A percentile compares a stretch with the other conserved stretches of the same genome.
Conservation (phyloP, 2,888 invertebrate genomes). For the Erannis defoliaria region DNA sequence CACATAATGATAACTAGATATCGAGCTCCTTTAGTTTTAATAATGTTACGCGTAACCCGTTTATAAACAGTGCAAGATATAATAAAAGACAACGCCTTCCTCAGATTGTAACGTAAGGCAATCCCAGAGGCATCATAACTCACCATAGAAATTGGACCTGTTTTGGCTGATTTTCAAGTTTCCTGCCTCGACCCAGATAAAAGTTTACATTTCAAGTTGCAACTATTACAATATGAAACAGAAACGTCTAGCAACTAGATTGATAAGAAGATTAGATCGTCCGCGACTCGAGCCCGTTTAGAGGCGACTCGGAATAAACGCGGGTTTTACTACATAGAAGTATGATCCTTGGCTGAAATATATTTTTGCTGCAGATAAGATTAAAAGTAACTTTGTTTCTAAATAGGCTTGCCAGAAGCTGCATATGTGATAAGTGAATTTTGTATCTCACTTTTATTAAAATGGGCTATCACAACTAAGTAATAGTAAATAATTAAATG, state of each 20-base stretch:
- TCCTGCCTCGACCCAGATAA: conserved; percentile 18
- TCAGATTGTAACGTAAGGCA: background rate
- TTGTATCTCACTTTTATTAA: too few relatives aligned
- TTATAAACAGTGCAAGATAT: too few relatives aligned
- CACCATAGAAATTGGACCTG: conserved; percentile 18
- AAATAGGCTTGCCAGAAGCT: too few relatives aligned
- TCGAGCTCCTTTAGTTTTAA: too few relatives aligned
- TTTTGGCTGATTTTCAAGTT: conserved; percentile 31
- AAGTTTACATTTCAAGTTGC: conserved; percentile 22
- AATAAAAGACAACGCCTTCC: too few relatives aligned
- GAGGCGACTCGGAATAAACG: conserved; percentile 26
- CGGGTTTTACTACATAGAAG: conserved; percentile 18
- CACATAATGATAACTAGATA: too few relatives aligned
- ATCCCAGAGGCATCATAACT: conserved; percentile 6
- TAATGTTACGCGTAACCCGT: too few relatives aligned
- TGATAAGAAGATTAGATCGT: conserved; percentile 34
- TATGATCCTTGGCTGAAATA: conserved; percentile 11
- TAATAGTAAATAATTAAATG: too few relatives aligned
- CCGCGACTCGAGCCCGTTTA: conserved; percentile 18
- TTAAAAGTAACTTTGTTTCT: background rate
- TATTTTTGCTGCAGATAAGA: background rate
- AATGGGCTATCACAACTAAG: too few relatives aligned
- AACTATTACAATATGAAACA: conserved; percentile 31
- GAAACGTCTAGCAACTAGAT: conserved; percentile 32
- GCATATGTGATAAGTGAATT: background rate